A percentile compares a stretch with the other conserved stretches of the same genome.
phyloP scores from a whole-genome alignment of 2,113 vertebrate genomes.

The Trachemys scripta region DNA sequence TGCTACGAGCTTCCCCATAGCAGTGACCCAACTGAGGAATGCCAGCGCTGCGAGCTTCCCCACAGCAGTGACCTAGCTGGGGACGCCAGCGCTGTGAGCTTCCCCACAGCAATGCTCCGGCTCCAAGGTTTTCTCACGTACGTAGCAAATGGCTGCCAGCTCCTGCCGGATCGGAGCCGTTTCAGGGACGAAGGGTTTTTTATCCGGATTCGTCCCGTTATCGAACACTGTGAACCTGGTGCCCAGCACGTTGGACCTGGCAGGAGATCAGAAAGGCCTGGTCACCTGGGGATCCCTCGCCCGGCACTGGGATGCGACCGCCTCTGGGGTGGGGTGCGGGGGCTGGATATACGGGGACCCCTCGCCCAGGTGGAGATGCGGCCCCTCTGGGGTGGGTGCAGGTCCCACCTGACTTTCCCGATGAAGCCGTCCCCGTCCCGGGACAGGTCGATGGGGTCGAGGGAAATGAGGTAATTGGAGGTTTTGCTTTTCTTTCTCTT shows the following conservation, averaged over 20 bases:
- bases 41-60: too few relatives aligned
- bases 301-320: neutral
- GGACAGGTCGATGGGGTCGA: conserved; percentile 88
- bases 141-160: conserved; percentile 88
- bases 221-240: conserved; percentile 91
- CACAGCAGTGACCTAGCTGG: neutral
- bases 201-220: conserved; percentile 87
- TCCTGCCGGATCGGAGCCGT: conserved; percentile 84
- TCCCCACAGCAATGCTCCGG: neutral
- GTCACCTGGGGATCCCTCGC: too few relatives aligned
- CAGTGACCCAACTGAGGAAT: neutral
- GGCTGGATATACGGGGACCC: neutral
- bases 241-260: conserved; percentile 88
- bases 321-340: neutral
- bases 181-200: conserved; percentile 83
- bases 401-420: conserved; percentile 88
- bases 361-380: neutral
- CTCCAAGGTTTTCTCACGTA: conserved; percentile 70
- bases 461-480: conserved; percentile 91
- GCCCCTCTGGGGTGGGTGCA: neutral
- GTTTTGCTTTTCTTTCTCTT: conserved; percentile 92
- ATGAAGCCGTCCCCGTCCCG: conserved; percentile 86
- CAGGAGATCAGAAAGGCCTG: neutral
- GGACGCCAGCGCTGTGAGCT: accelerated
- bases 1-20: too few relatives aligned